Evolutionary conservation across 2,888 invertebrate species (phyloP), one percentile per base, ranked within the genome.

Genomic region (Biston stratarius): DNA sequence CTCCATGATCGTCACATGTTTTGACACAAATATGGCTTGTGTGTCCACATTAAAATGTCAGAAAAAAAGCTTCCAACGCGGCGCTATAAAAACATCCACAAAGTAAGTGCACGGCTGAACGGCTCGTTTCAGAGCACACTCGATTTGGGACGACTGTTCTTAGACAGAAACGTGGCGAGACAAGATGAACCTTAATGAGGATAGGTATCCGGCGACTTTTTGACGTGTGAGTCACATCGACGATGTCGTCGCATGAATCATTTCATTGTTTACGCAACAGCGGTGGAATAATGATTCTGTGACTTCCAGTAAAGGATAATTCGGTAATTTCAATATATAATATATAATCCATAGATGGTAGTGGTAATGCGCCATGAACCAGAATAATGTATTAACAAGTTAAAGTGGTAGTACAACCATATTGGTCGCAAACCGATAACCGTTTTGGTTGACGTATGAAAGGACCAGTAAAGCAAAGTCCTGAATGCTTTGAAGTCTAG

Each of bases 141-240:
- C 87, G 81, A 90, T 90, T 91, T 80, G 74, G 53, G 71, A 69
- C 70, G 77, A 73, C 73, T 77, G 78, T 73, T 74, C 53, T 77
- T 77, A 68, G 82, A 80, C 80, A 75, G 74, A 67, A 88, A 92
- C 91, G 88, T 84, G 63, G 83, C 91, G 88, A 86, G 84, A 86
- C 89, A 83, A 80, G 84, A 88, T 87, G 83, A 81, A 83, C 87
- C 89, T 91, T 92, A 91, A 92, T 92, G 92, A 87, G 89, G 85
- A 86, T 89, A 91, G 89, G 88, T 90, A 92, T 88, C 88, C 88
- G 88, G 87, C 77, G 74, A 58, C 38, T 11, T 48, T 47, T 45
- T 45, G 44, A 47, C 45, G 59, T 2, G 14, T 59, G 59, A 59
- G 40, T 59, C 59, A 67, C 64, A 12, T 45, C 36, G 5, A 11